phyloP scores from a whole-genome alignment of 2,797 vertebrate genomes.

The Catharus ustulatus region DNA sequence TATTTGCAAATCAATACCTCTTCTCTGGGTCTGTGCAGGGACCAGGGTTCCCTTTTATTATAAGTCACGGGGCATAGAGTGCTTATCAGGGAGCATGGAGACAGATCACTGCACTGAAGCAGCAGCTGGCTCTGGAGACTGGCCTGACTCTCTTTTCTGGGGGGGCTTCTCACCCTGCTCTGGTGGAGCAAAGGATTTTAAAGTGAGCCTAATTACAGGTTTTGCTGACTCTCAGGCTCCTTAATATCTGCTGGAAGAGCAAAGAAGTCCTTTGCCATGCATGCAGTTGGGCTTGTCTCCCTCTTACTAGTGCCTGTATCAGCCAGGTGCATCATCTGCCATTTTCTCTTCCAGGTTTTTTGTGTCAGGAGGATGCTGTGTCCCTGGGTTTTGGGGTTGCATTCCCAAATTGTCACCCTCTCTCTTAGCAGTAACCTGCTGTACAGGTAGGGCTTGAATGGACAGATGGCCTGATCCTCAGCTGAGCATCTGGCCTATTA shows the following conservation, averaged over 20 bases:
- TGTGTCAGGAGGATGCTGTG: background rate
- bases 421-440: slow-evolving; percentile 7
- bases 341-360: background rate
- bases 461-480: slow-evolving; percentile 58
- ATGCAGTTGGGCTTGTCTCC: background rate
- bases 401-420: background rate
- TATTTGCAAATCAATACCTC: slow-evolving; percentile 75
- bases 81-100: slow-evolving; percentile 45
- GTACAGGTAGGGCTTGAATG: slow-evolving; percentile 18
- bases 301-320: background rate
- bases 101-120: slow-evolving; percentile 48
- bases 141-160: background rate
- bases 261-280: background rate
- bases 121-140: slow-evolving; percentile 52
- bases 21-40: slow-evolving; percentile 53
- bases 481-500: slow-evolving; percentile 58
- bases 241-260: background rate
- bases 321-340: background rate
- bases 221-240: background rate
- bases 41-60: slow-evolving; percentile 54
- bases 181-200: background rate
- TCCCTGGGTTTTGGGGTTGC: background rate
- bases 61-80: slow-evolving; percentile 44
- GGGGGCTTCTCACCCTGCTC: background rate
- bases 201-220: background rate